A percentile compares a stretch with the other conserved stretches of the same genome.
Evolutionary conservation across 2,113 vertebrate species (phyloP).

Genomic region (Urocitellus parryii): DNA sequence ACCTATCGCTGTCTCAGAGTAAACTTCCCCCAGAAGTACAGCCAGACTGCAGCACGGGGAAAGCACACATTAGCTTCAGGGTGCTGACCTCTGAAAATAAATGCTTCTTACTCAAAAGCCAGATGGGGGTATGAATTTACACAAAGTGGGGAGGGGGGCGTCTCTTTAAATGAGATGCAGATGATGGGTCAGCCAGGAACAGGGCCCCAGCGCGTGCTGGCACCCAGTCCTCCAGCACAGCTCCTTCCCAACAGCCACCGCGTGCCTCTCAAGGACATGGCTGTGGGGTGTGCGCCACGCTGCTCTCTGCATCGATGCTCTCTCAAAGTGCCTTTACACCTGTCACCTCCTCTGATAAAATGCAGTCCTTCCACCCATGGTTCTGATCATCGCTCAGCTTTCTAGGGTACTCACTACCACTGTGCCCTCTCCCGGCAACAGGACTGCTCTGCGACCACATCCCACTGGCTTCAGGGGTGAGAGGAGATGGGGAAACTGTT

Average conservation of each 20-base stretch:
- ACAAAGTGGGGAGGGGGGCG: rapidly evolving
- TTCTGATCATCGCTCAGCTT: background rate
- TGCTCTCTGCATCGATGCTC: too few species aligned
- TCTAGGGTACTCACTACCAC: background rate
- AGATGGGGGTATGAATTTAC: rapidly evolving
- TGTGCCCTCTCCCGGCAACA: background rate
- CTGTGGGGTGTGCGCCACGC: background rate
- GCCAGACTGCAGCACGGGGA: rapidly evolving
- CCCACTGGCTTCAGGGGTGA: background rate
- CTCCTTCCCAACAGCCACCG: background rate
- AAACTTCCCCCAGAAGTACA: background rate
- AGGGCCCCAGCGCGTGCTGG: background rate
- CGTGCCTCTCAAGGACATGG: background rate
- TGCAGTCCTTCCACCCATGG: background rate
- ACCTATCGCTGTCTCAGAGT: background rate
- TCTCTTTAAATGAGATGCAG: background rate
- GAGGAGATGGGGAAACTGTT: too few species aligned
- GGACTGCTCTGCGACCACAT: background rate
- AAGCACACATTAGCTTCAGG: background rate
- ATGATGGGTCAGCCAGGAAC: background rate
- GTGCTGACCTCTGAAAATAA: background rate
- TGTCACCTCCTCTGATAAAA: background rate
- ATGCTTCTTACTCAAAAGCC: background rate
- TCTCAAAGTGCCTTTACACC: background rate
- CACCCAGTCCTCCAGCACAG: too few species aligned